Evolutionary conservation across 2,888 invertebrate genomes (phyloP).

Genomic region (Electrophaes corylata): DNA sequence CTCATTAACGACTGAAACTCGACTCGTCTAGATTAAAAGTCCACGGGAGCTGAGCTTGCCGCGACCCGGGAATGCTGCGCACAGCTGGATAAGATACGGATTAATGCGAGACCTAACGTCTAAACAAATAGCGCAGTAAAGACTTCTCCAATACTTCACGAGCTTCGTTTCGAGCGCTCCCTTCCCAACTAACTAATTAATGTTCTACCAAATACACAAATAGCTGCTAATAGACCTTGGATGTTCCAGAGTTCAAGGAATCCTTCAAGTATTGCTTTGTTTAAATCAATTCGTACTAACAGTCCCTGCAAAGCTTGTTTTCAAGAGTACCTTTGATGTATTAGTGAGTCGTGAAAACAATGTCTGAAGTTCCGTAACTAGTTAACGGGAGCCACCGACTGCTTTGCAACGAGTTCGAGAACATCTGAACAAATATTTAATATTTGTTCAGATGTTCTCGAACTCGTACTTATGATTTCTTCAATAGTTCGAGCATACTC

Average conservation of each 20-base stretch:
- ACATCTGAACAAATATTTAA: slow-evolving; percentile 54
- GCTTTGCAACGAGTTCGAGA: slow-evolving; percentile 46
- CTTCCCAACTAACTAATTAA: slow-evolving; percentile 47
- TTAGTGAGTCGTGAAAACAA: slow-evolving; percentile 42
- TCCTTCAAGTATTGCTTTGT: slow-evolving; percentile 27
- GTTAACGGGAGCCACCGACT: slow-evolving; percentile 46
- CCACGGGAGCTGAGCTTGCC: slow-evolving; percentile 53
- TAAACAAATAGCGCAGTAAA: slow-evolving; percentile 56
- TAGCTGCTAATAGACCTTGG: slow-evolving; percentile 21
- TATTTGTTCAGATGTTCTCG: too few relatives aligned
- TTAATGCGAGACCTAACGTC: slow-evolving; percentile 50
- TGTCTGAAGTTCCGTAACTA: slow-evolving; percentile 44
- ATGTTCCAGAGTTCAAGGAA: slow-evolving; percentile 19
- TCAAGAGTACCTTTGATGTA: slow-evolving; percentile 40
- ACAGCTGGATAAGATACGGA: slow-evolving; percentile 53
- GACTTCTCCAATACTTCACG: slow-evolving; percentile 52
- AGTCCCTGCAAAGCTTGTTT: slow-evolving; percentile 30
- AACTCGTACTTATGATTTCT: slow-evolving; percentile 51
- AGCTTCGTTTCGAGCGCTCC: slow-evolving; percentile 40
- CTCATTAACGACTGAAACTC: slow-evolving; percentile 80
- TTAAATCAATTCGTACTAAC: slow-evolving; percentile 24
- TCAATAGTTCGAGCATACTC: slow-evolving; percentile 47
- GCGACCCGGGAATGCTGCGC: slow-evolving; percentile 43
- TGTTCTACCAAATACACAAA: slow-evolving; percentile 30
- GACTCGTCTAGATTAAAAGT: slow-evolving; percentile 80